Base-by-base conservation (phyloP, 2,888 invertebrate species). In the Diplolepis rosae region DNA sequence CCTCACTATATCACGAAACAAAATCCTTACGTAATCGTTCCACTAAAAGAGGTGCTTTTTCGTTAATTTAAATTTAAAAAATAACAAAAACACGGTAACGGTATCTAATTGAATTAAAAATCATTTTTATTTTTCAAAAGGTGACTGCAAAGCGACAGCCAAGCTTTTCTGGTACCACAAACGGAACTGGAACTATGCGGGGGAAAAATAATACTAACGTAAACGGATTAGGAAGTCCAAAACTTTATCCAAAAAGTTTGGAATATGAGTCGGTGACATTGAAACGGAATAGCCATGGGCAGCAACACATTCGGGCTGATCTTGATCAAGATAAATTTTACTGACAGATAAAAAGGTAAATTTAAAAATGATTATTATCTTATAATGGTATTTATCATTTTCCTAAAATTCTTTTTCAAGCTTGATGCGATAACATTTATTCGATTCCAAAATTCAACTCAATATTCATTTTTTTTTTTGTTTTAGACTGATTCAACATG, bases 1-100 rank as follows among this genome's bases (percentile, higher is more conserved):
- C 95, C 95, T 0, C 95, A 95, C 85, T 96, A 95, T 85, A 95
- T 94, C 80, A 93, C 94, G 30, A 95, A 95, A 84, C 95, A 94
- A 83, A 96, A 96, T 87, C 94, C 95, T 77, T 96, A 96, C 88
- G 95, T 95, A 74, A 93, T 95, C 27, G 93, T 96, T 51, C 96
- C 96, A 0, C 90, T 95, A 73, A 94, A 94, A 85, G 95, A 95
- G 88, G 93, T 94, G 84, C 91, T 92, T n/a, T 9, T 61, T 15
- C 51, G 1, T 48, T 4, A 50, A n/a, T n/a, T n/a, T n/a, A n/a
- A n/a, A n/a, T n/a, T n/a, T n/a, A n/a, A n/a, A n/a, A n/a, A n/a
- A n/a, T n/a, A n/a, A n/a, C n/a, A n/a, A n/a, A n/a, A n/a, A n/a
- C n/a, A n/a, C 4, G 11, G 6, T 4, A 28, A 45, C 4, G 11